These are phyloP conservation scores for Rousettus madagascariensis DNA, from an alignment of 2,797 vertebrate species.

Conservation along the genomic window DNA sequence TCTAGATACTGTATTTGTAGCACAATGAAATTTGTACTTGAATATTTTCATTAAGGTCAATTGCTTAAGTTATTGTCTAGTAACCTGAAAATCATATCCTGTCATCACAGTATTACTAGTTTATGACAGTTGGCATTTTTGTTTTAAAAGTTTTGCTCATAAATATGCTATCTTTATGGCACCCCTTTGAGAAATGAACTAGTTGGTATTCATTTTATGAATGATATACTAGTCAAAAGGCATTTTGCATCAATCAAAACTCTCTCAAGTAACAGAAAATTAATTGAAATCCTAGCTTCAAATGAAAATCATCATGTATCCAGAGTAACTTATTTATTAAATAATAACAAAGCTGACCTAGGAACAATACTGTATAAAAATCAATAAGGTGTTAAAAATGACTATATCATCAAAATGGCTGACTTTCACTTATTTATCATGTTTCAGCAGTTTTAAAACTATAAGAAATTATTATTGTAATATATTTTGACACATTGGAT, in stretches of 20 bases:
- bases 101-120: not conserved
- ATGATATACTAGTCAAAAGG: not conserved
- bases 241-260: constrained; percentile 68
- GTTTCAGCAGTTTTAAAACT: constrained; percentile 80
- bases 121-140: not conserved
- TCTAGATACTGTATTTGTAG: not conserved
- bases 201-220: constrained; percentile 10
- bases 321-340: constrained; percentile 69
- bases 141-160: not conserved
- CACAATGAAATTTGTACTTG: not conserved
- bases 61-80: not conserved
- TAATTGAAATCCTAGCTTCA: constrained; percentile 50
- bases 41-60: constrained; percentile 8
- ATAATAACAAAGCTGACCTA: constrained; percentile 54
- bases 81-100: constrained; percentile 10
- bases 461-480: constrained; percentile 82
- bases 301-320: constrained; percentile 65
- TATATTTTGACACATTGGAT: constrained; percentile 83
- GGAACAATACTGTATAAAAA: constrained; percentile 70
- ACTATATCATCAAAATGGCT: constrained; percentile 64
- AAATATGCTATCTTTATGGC: constrained; percentile 40
- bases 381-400: constrained; percentile 77
- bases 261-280: constrained; percentile 65
- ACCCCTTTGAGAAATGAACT: constrained; percentile 34
- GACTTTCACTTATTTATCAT: constrained; percentile 67